Percentiles rank a stretch among this genome's conserved stretches.
These are phyloP conservation scores for Callosobruchus maculatus DNA, from an alignment of 2,888 invertebrate species.

Conservation along the genomic window DNA sequence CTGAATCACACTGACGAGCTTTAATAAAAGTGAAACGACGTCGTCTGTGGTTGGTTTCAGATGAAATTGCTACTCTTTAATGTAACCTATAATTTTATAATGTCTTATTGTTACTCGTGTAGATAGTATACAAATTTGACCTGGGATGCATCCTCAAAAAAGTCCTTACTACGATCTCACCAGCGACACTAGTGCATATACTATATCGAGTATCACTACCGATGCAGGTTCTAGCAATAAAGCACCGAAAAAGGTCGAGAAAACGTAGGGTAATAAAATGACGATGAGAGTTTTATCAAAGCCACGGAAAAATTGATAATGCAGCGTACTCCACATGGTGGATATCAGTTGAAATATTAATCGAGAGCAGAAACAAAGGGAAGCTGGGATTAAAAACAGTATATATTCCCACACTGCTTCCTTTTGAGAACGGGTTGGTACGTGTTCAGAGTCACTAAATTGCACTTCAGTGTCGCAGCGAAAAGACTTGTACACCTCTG, in stretches of 20 bases:
- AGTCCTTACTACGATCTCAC: too few relatives aligned
- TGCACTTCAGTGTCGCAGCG: not conserved
- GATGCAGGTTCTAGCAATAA: too few relatives aligned
- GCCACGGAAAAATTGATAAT: not conserved
- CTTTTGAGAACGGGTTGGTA: not conserved
- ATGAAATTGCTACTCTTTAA: too few relatives aligned
- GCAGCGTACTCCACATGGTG: not conserved
- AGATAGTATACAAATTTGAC: too few relatives aligned
- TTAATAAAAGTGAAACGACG: too few relatives aligned
- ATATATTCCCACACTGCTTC: not conserved
- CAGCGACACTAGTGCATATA: too few relatives aligned
- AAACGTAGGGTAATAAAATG: not conserved
- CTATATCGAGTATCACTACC: too few relatives aligned
- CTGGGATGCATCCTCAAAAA: too few relatives aligned
- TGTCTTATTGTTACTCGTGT: too few relatives aligned
- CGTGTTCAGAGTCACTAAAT: not conserved
- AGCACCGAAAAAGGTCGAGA: not conserved
- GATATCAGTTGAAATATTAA: not conserved
- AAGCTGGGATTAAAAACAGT: not conserved
- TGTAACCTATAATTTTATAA: too few relatives aligned
- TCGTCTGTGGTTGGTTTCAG: too few relatives aligned
- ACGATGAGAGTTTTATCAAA: not conserved
- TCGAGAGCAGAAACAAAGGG: not conserved
- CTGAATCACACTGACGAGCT: too few relatives aligned
- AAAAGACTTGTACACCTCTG: not conserved